phyloP scores from a whole-genome alignment of 2,113 vertebrate species.

The Charina bottae region DNA sequence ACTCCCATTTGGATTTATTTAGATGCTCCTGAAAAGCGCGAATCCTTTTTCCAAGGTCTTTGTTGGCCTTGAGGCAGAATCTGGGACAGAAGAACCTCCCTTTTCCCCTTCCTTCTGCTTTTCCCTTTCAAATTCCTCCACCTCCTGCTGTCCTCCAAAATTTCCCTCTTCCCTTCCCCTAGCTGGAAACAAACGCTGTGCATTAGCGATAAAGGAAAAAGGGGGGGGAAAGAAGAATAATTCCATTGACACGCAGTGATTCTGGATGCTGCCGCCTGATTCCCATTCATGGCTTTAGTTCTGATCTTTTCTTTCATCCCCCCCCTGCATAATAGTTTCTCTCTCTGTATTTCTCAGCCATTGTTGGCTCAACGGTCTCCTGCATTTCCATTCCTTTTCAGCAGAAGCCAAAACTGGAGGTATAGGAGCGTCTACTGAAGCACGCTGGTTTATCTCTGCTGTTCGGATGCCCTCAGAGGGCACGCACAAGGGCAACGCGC shows the following conservation, averaged over 20 bases:
- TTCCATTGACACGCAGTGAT: neutral
- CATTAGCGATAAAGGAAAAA: conserved; percentile 25
- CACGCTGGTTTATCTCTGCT: neutral
- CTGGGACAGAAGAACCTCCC: neutral
- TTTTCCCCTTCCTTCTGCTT: neutral
- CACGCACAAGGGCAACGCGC: no score
- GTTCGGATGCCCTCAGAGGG: neutral
- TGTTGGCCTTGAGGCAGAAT: neutral
- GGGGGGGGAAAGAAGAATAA: fast-evolving
- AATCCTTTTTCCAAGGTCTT: neutral
- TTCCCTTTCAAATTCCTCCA: neutral
- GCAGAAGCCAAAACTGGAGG: neutral
- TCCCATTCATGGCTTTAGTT: neutral
- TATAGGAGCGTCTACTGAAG: neutral
- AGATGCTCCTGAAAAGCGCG: neutral
- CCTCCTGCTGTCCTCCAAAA: neutral
- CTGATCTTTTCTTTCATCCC: neutral
- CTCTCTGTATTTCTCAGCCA: no score
- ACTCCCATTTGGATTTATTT: neutral
- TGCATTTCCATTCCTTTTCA: neutral
- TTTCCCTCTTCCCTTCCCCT: neutral
- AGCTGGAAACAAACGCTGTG: conserved; percentile 1
- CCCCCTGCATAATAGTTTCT: neutral
- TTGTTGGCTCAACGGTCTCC: no score
- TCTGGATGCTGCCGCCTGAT: neutral